Evolutionary conservation across 2,797 vertebrate species (phyloP), one percentile per base, ranked within the genome.

Genomic region (Acomys russatus): DNA sequence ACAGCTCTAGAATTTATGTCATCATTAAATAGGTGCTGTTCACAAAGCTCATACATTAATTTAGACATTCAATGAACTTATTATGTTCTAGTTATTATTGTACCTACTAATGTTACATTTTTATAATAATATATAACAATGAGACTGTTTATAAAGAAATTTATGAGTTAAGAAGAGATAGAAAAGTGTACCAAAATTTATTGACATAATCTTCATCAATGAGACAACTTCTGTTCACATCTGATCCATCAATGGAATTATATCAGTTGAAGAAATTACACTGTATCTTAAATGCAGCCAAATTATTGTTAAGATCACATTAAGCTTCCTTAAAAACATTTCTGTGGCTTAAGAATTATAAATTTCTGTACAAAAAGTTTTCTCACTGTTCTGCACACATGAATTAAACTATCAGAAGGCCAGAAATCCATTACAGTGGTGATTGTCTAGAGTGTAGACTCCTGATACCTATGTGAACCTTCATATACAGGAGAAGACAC

Each of bases 341-440:
- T 12, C 10, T 23, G 7, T 33, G 4, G 9, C 5, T 9, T 12
- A 2, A 2, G 2, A 5, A 5, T 25, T n/a, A 11, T 17, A 25
- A 71, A 20, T 44, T 44, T 44, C 44, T 44, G 5, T 78, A 22
- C 11, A 54, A n/a, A 64, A 28, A 38, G 12, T 23, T 44, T 70
- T 90, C 2, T 38, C 7, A 64, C 3, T 30, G 6, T 90, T 56
- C 59, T 64, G 28, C 9, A 64, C 3, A 11, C 3, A 4, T 20
- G 0, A 56, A 56, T 8, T 71, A 71, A 6, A 33, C 33, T 30
- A 38, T 33, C 20, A 59, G 9, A 49, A 14, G 6, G 11, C 1
- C 4, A 74, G 49, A 44, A 33, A 9, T 22, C 49, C 22, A 0
- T 38, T 71, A 9, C 10, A 9, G 9, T 56, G 8, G 85, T 33